Conservation (phyloP, 2,113 vertebrate genomes). For the Albula goreensis region DNA sequence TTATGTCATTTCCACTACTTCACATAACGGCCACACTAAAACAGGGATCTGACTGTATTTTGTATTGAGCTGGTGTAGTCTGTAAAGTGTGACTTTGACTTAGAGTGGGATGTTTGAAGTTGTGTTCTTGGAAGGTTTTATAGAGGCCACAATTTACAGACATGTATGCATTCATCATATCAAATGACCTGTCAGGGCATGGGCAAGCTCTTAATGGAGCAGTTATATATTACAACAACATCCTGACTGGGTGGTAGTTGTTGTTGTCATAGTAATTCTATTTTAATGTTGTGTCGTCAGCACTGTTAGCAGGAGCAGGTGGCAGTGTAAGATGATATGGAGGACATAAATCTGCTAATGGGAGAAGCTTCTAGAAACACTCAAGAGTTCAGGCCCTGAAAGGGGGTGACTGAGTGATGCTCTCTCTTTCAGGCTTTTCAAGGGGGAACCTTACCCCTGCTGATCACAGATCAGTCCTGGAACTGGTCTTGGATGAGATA, state of each 20-base stretch:
- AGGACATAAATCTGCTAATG: not conserved
- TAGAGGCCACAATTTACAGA: not conserved
- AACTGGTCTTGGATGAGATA: not conserved
- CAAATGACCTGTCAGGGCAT: not conserved
- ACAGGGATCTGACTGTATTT: too few relatives aligned
- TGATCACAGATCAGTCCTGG: not conserved
- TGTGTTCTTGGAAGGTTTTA: not conserved
- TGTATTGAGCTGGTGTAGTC: not conserved
- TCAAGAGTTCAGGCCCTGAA: not conserved
- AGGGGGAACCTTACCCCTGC: not conserved
- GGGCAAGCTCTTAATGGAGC: not conserved
- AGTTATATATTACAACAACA: too few relatives aligned
- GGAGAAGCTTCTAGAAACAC: not conserved
- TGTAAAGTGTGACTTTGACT: not conserved
- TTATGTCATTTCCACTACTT: too few relatives aligned
- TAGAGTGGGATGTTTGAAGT: too few relatives aligned
- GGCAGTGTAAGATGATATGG: not conserved
- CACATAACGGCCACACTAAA: too few relatives aligned
- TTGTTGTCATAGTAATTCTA: too few relatives aligned
- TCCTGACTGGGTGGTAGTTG: too few relatives aligned
- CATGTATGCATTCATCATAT: not conserved
- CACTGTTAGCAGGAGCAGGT: not conserved
- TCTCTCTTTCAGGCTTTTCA: too few relatives aligned
- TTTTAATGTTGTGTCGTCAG: not conserved
- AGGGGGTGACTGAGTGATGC: not conserved